Conservation (phyloP, 2,888 invertebrate species). For the Schizotus pectinicornis region DNA sequence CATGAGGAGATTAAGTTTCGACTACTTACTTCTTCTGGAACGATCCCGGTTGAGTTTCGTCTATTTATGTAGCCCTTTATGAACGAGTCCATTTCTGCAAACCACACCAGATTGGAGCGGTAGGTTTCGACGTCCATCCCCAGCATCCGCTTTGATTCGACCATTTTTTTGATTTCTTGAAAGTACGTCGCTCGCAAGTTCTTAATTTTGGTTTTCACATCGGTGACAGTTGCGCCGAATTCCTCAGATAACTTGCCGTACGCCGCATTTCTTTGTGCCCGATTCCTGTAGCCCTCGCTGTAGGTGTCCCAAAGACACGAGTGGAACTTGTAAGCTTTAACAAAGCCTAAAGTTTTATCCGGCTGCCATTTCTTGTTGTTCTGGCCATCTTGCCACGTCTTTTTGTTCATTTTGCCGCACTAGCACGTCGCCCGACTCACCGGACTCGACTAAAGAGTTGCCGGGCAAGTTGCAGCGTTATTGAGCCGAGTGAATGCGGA, state of each 20-base stretch:
- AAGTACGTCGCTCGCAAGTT: slow-evolving; percentile 1
- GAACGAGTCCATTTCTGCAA: not conserved
- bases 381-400: not conserved
- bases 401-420: not conserved
- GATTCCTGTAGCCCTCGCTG: not conserved
- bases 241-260: not conserved
- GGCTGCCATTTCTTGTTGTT: not conserved
- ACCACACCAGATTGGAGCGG: not conserved
- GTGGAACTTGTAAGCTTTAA: not conserved
- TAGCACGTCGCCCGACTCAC: no score
- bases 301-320: not conserved
- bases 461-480: no score
- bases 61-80: no score
- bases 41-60: no score
- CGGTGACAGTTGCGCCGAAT: not conserved
- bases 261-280: not conserved
- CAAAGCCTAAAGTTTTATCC: not conserved
- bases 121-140: not conserved
- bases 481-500: no score
- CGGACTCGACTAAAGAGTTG: no score
- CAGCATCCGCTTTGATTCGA: not conserved
- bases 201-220: slow-evolving; percentile 3
- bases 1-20: no score
- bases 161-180: not conserved
- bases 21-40: no score